Base-by-base conservation (phyloP, 2,888 invertebrate genomes). In the Drosophila mulleri region DNA sequence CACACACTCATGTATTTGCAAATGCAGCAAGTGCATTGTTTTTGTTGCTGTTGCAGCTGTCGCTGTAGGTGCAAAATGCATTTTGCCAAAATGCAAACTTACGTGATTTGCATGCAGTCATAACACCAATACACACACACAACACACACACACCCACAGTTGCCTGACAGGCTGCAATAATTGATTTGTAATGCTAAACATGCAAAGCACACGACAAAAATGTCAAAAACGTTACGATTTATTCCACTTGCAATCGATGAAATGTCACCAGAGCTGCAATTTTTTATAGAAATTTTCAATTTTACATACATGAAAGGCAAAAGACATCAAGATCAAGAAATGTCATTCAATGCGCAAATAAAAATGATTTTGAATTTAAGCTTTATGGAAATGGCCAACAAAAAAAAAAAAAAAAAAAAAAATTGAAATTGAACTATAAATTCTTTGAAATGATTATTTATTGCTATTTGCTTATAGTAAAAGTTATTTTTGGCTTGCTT, bases 121-220 rank as follows among this genome's bases (percentile, higher is more conserved):
- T 57, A 76, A 71, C 67, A 69, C 54, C 65, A 57, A 57, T 53
- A 48, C 53, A 47, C 42, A 60, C 48, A 48, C 50, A 45, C 32
- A 60, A 57, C 42, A 18, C 65, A 61, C 42, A 50, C 50, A 61
- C 18, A 37, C 47, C 52, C 45, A 50, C 47, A 64, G 53, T 68
- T 45, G 64, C 62, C 70, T 61, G 73, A 71, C 75, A 70, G 54
- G 20, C 68, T 67, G 65, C 71, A 67, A 73, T 88, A 90, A 90
- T 90, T 90, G 91, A 90, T 90, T 90, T 88, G 89, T 85, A 85
- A 90, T 87, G 83, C 84, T 75, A 78, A 87, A 80, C 80, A 75
- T 73, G 72, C 67, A 72, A 58, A 53, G 41, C 56, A 69, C 59
- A 44, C 70, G 58, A 74, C 68, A 63, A 68, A 76, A 74, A 59